Base-by-base conservation (phyloP, 2,797 vertebrate genomes). In the Anolis apletophallus region DNA sequence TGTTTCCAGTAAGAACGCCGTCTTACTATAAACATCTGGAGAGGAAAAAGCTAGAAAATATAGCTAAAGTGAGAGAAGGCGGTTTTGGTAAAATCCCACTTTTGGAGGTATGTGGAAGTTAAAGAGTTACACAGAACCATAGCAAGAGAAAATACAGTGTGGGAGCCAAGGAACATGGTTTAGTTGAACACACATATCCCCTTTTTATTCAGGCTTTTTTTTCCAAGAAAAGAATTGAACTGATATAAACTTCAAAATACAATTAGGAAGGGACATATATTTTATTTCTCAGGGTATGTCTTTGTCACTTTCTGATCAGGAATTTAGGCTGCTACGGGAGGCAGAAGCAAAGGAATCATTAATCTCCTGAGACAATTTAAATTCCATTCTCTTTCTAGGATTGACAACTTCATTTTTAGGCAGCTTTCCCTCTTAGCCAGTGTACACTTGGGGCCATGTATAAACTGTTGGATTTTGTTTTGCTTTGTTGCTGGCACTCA, bases 311-410 rank as follows among this genome's bases (percentile, higher is more conserved):
- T 89, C 29, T 13, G 84, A 85, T 91, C 67, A 86, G 87, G 91
- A 92, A 81, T 91, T 94, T 91, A 92, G 81, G 69, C 87, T 91
- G 93, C 93, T 95, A 94, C 93, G 92, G 90, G 87, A 92, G 84
- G 86, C 90, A 87, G 87, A 91, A 90, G 81, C 29, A 55, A 83
- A 90, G 87, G 88, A 91, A 91, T 87, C 87, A 87, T 23, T 90
- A 88, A 91, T 93, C 87, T 94, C 89, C 90, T 88, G 90, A 90
- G 90, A 86, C 89, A 93, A 86, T 88, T 89, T 81, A 80, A 82
- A 92, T 93, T 94, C 91, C 88, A 89, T 89, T 83, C 86, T 91
- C 73, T 89, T 90, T 71, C 85, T 80, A 88, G 84, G 79, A 82
- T 81, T 83, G 85, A 94, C 84, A 88, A 93, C 81, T 92, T 95